Conservation (phyloP, 2,888 invertebrate genomes). For the Drosophila borborema region DNA sequence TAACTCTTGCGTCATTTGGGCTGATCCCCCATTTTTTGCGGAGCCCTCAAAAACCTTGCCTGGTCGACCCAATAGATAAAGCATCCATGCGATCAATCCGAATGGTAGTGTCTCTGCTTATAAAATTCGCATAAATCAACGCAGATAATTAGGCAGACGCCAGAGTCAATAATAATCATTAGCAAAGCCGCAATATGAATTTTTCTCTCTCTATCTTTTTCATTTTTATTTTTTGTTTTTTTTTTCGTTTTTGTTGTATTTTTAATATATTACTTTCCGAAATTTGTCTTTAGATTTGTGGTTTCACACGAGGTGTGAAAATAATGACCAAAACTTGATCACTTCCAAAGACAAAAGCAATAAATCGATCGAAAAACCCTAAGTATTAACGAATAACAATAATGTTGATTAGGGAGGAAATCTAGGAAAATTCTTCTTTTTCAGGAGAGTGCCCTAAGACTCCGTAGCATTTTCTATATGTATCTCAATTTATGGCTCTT, state of each 20-base stretch:
- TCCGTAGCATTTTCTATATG: too few species aligned
- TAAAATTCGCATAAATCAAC: conserved; percentile 79
- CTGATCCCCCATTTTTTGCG: conserved; percentile 32
- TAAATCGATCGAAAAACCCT: background rate
- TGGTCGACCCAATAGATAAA: conserved; percentile 32
- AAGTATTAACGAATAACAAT: background rate
- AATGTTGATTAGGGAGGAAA: background rate
- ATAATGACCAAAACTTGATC: conserved; percentile 40
- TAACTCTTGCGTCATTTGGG: conserved; percentile 75
- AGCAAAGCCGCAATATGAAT: conserved; percentile 29
- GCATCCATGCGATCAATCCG: conserved; percentile 8
- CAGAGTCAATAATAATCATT: conserved; percentile 47
- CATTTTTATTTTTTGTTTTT: background rate
- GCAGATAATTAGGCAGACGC: conserved; percentile 68
- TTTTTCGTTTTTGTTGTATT: background rate
- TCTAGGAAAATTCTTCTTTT: background rate
- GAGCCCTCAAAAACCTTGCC: conserved; percentile 3
- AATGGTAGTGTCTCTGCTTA: conserved; percentile 38
- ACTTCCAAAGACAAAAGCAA: background rate
- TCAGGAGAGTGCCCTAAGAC: too few species aligned
- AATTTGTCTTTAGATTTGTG: conserved; percentile 23
- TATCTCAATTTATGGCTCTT: too few species aligned
- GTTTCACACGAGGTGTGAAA: conserved; percentile 50
- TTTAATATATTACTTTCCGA: background rate
- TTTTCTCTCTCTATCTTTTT: conserved; percentile 2